A percentile compares a stretch with the other conserved stretches of the same genome.
These are phyloP conservation scores for Luidia sarsii DNA, from an alignment of 53 echinoderm and acorn worm genomes.

Conservation along the genomic window DNA sequence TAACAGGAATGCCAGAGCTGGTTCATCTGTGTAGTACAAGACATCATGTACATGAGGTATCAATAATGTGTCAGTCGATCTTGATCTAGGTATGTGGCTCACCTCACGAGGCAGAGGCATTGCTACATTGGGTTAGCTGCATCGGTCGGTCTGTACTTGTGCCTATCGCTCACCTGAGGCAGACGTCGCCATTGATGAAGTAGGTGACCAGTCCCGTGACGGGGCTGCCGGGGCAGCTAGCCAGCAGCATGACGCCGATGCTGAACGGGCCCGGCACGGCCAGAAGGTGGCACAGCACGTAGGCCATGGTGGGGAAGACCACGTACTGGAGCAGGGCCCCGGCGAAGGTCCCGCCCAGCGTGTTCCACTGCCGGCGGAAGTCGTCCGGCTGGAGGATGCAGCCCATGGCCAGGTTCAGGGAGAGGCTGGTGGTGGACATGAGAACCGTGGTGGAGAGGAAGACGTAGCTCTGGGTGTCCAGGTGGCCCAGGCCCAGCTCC, in stretches of 20 bases:
- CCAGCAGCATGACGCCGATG: slow-evolving; percentile 20
- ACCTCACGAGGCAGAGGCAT: too few species aligned
- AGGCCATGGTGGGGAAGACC: slow-evolving; percentile 8
- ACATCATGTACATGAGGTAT: too few species aligned
- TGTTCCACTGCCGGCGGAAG: slow-evolving; percentile 31
- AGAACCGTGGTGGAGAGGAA: neutral
- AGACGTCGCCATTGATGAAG: slow-evolving; percentile 50
- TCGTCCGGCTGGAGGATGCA: slow-evolving; percentile 20
- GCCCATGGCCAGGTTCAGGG: slow-evolving; percentile 29
- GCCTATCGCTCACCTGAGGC: slow-evolving; percentile 31
- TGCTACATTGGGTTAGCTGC: too few species aligned
- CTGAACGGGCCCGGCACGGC: slow-evolving; percentile 8
- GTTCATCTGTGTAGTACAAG: too few species aligned
- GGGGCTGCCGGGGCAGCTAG: slow-evolving; percentile 34
- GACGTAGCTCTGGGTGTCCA: slow-evolving; percentile 7
- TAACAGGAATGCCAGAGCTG: too few species aligned
- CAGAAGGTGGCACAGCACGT: slow-evolving; percentile 1
- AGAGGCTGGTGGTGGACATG: neutral
- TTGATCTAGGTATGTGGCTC: too few species aligned
- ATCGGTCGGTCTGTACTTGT: too few species aligned
- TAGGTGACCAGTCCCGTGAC: slow-evolving; percentile 45
- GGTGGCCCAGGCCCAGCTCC: neutral
- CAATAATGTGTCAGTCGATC: too few species aligned
- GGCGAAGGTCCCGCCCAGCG: slow-evolving; percentile 16
- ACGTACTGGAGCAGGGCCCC: slow-evolving; percentile 24